Conservation (phyloP, 2,888 invertebrate genomes). For the Aphodius granarius region DNA sequence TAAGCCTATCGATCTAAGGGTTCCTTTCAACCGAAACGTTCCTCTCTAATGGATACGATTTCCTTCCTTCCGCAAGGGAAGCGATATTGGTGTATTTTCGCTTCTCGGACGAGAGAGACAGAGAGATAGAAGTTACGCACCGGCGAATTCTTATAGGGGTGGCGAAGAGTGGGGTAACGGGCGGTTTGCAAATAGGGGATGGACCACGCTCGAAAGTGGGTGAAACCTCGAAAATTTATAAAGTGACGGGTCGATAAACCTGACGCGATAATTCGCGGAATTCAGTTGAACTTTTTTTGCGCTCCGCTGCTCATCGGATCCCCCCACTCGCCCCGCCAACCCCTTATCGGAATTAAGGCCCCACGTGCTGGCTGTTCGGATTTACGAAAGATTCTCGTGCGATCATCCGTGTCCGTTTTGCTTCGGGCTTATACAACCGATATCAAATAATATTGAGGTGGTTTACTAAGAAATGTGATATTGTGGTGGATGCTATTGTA, state of each 20-base stretch:
- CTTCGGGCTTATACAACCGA: not conserved
- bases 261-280: not conserved
- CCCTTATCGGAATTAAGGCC: not conserved
- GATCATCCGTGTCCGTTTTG: not conserved
- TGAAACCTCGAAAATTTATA: not conserved
- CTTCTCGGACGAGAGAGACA: not conserved
- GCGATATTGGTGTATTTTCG: not conserved
- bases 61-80: not conserved
- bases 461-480: not conserved
- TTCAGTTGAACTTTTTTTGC: not conserved
- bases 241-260: not conserved
- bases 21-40: not conserved
- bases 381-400: not conserved
- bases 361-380: not conserved
- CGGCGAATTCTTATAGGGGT: not conserved
- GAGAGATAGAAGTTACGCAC: not conserved
- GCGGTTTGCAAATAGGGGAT: not conserved
- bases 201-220: not conserved
- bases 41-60: not conserved
- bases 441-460: not conserved
- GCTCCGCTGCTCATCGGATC: not conserved
- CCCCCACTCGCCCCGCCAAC: not conserved
- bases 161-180: not conserved
- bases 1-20: not conserved
- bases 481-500: no score